Evolutionary conservation across 1,140 invertebrate genomes (phyloP).

Genomic region (Ephestia elutella): DNA sequence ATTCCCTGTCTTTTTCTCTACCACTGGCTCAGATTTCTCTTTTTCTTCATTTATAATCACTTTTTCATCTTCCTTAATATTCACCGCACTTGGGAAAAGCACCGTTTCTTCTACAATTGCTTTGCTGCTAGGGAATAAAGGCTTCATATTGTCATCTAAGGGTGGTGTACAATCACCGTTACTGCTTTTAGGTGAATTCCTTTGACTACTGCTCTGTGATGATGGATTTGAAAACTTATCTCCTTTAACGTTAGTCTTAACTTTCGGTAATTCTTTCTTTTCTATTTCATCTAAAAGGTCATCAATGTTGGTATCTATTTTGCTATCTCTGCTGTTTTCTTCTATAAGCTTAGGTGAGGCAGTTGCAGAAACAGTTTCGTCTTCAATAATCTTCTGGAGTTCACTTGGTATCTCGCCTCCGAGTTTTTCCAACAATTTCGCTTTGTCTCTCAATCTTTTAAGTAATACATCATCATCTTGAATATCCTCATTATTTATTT

Average conservation of each 20-base stretch:
- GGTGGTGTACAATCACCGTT: conserved; percentile 34
- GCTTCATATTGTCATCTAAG: conserved; percentile 35
- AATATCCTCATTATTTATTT: conserved; percentile 40
- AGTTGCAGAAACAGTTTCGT: conserved; percentile 31
- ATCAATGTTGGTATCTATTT: conserved; percentile 48
- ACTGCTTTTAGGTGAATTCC: conserved; percentile 36
- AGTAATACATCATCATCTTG: conserved; percentile 52
- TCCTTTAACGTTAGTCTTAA: conserved; percentile 31
- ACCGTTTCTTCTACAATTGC: conserved; percentile 22
- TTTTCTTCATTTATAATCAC: conserved; percentile 20
- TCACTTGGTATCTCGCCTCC: conserved; percentile 59
- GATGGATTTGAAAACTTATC: conserved; percentile 21
- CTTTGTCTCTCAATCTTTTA: conserved; percentile 57
- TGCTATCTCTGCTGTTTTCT: conserved; percentile 23
- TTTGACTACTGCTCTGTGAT: conserved; percentile 26
- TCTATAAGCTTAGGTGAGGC: conserved; percentile 30
- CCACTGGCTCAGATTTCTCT: conserved; percentile 15
- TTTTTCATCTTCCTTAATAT: conserved; percentile 21
- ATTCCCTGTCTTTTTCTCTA: conserved; percentile 52
- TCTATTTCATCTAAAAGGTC: conserved; percentile 64
- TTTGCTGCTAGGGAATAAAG: conserved; percentile 44
- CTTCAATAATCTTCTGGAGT: conserved; percentile 53
- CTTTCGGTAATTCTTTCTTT: conserved; percentile 59
- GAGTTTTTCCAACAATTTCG: conserved; percentile 58
- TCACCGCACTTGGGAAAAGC: conserved; percentile 39